Base-by-base conservation (phyloP, 2,797 vertebrate species). In the Chaunax sp. region DNA sequence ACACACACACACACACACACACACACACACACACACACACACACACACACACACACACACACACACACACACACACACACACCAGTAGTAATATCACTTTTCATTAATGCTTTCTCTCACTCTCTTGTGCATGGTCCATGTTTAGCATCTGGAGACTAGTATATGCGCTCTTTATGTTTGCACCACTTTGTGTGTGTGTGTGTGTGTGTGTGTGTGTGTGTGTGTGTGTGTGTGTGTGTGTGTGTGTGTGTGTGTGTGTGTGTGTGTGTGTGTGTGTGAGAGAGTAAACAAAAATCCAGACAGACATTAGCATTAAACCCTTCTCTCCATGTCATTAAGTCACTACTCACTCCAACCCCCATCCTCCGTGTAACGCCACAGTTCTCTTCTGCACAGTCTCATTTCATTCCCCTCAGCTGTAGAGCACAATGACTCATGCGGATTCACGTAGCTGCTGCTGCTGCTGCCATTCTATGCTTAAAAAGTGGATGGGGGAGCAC, bases 251-350 rank as follows among this genome's bases (percentile, higher is more conserved):
- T 59, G 40, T 60, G n/a, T 63, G 64, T 54, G 28, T 51, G 25
- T 30, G 19, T 59, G 40, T 60, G n/a, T n/a, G n/a, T n/a, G n/a
- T n/a, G n/a, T n/a, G n/a, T n/a, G n/a, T n/a, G n/a, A n/a, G n/a
- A n/a, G n/a, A n/a, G n/a, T n/a, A n/a, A n/a, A n/a, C n/a, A n/a
- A n/a, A 84, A 75, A 87, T 85, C 82, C 85, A 84, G 87, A 80
- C 71, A 22, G 45, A 72, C 80, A 87, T 91, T 89, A 87, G 59
- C 83, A 89, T 89, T 85, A 87, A 80, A 62, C 60, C 71, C 40
- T 53, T 75, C 80, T 85, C 75, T 73, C 70, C 61, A 55, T 68
- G 78, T 83, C 82, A 83, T 75, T 88, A 80, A 82, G 76, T 80
- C 70, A 67, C 50, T 41, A 40, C 16, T 37, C 25, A 18, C 22